These are phyloP conservation scores for Halocaridina rubra DNA, from an alignment of 2,888 invertebrate species.

Conservation along the genomic window DNA sequence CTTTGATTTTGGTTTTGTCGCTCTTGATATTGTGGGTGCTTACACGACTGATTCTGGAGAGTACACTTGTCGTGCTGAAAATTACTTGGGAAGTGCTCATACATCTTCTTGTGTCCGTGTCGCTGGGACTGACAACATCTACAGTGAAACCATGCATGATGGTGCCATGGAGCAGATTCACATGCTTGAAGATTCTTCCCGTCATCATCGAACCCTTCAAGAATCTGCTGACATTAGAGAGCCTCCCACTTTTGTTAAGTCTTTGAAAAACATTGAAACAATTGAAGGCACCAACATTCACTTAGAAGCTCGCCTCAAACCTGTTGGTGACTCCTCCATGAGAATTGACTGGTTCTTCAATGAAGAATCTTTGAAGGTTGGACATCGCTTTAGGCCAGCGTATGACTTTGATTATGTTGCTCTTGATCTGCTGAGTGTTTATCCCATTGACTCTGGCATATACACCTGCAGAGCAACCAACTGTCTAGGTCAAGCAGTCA, in stretches of 20 bases:
- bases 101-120: conserved; percentile 79
- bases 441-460: conserved; percentile 96
- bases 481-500: conserved; percentile 92
- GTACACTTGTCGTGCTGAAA: conserved; percentile 93
- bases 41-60: conserved; percentile 95
- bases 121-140: conserved; percentile 61
- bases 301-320: conserved; percentile 89
- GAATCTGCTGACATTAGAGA: conserved; percentile 62
- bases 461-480: conserved; percentile 96
- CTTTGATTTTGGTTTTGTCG: conserved; percentile 97
- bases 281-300: conserved; percentile 92
- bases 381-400: conserved; percentile 91
- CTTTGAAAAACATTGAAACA: conserved; percentile 89
- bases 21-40: conserved; percentile 93
- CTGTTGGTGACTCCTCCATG: conserved; percentile 90
- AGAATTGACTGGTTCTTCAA: conserved; percentile 97
- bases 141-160: conserved; percentile 68
- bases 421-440: conserved; percentile 93
- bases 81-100: conserved; percentile 91
- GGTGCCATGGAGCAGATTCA: conserved; percentile 67
- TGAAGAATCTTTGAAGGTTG: conserved; percentile 84
- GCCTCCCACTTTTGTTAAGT: conserved; percentile 83
- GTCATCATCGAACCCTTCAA: conserved; percentile 58
- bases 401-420: conserved; percentile 98
- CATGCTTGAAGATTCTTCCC: conserved; percentile 66